These are phyloP conservation scores for Plutomurus gul DNA, from an alignment of 1,140 invertebrate species.

Conservation along the genomic window DNA sequence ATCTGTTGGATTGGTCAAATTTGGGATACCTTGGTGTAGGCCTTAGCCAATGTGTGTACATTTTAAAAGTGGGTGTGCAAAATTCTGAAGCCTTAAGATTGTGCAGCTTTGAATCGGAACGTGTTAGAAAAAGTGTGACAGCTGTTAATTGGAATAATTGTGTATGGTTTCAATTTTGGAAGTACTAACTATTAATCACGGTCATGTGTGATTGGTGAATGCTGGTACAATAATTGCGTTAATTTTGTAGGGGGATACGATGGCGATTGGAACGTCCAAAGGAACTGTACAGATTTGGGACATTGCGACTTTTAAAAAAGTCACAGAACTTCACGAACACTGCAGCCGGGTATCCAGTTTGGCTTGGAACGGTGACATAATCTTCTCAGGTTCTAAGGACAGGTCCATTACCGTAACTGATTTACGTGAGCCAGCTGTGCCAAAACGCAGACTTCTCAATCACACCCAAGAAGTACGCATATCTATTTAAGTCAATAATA, in stretches of 20 bases:
- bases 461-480: neutral
- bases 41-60: slow-evolving; percentile 79
- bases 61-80: slow-evolving; percentile 84
- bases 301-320: slow-evolving; percentile 54
- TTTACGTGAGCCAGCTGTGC: slow-evolving; percentile 82
- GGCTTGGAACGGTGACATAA: slow-evolving; percentile 86
- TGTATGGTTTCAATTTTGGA: neutral
- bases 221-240: too few species aligned
- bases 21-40: slow-evolving; percentile 91
- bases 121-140: neutral
- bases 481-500: too few species aligned
- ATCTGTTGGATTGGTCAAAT: slow-evolving; percentile 91
- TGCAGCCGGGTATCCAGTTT: slow-evolving; percentile 78
- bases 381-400: slow-evolving; percentile 81
- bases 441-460: neutral
- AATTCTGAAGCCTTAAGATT: slow-evolving; percentile 76
- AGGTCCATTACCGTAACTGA: slow-evolving; percentile 94
- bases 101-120: slow-evolving; percentile 57
- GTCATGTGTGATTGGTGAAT: too few species aligned
- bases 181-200: too few species aligned
- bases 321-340: neutral
- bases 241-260: neutral
- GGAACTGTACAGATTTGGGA: slow-evolving; percentile 60
- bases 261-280: neutral
- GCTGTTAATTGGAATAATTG: neutral